Conservation (phyloP, 2,888 invertebrate genomes). For the Neuroscelio doddi region DNA sequence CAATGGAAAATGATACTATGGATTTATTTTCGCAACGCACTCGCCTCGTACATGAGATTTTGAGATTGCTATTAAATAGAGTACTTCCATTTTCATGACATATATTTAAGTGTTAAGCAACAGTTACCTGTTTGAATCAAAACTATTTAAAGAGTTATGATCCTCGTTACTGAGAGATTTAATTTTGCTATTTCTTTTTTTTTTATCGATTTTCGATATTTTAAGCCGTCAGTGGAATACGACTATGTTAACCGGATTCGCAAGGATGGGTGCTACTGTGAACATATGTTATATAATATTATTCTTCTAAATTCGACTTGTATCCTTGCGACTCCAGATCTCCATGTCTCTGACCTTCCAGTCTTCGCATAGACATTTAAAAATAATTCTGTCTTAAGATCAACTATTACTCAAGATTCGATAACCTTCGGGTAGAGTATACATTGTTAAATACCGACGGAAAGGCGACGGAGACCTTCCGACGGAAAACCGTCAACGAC, state of each 20-base stretch:
- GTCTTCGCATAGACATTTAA: constrained; percentile 6
- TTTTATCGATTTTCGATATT: constrained; percentile 9
- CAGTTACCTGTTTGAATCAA: constrained; percentile 16
- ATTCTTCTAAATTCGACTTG: constrained; percentile 13
- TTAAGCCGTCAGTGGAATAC: not conserved
- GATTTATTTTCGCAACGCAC: no score
- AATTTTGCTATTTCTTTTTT: constrained; percentile 1
- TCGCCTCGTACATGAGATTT: no score
- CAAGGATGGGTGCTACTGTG: constrained; percentile 27
- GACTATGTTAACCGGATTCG: constrained; percentile 8
- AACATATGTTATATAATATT: constrained; percentile 14
- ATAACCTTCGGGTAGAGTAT: constrained; percentile 39
- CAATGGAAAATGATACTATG: not conserved
- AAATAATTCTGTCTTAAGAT: constrained; percentile 22
- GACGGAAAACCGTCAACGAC: constrained; percentile 60
- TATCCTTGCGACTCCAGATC: constrained; percentile 29
- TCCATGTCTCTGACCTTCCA: constrained; percentile 12
- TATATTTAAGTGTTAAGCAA: constrained; percentile 17
- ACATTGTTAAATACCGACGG: constrained; percentile 24
- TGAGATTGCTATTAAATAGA: constrained; percentile 7
- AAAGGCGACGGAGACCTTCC: constrained; percentile 57
- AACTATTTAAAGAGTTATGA: constrained; percentile 10
- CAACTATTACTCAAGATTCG: constrained; percentile 42
- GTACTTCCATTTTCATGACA: constrained; percentile 8
- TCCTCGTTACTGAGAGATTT: not conserved